Conservation (phyloP, 1,140 invertebrate species). For the Diorhabda elongata region DNA sequence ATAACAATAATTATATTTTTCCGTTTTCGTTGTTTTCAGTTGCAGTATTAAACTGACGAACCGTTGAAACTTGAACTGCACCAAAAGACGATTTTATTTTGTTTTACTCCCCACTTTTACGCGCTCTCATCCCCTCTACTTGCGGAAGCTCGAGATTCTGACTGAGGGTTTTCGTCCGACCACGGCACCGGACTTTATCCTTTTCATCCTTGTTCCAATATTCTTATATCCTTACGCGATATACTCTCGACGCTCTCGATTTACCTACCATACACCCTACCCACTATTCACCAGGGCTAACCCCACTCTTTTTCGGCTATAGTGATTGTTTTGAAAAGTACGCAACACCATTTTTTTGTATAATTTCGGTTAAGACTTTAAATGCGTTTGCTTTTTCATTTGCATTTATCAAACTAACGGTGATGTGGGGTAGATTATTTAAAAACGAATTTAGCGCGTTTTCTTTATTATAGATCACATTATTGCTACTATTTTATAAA, state of each 20-base stretch:
- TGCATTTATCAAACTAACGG: too few species aligned
- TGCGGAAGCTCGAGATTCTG: constrained; percentile 20
- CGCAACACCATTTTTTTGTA: not conserved
- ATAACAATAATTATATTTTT: not conserved
- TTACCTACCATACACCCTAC: not conserved
- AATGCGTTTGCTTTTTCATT: not conserved
- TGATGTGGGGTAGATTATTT: too few species aligned
- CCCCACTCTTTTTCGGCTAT: not conserved
- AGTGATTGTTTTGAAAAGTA: not conserved
- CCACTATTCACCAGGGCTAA: not conserved
- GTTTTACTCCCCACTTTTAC: constrained; percentile 36
- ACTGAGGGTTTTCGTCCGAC: not conserved
- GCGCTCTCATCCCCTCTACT: constrained; percentile 27
- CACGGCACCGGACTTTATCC: not conserved
- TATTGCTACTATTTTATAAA: too few species aligned
- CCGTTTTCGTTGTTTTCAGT: not conserved
- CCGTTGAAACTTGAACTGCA: constrained; percentile 35
- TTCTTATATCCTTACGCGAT: constrained; percentile 5
- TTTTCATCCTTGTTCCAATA: constrained; percentile 12
- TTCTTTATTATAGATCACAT: too few species aligned
- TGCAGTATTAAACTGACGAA: constrained; percentile 25
- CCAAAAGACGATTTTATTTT: constrained; percentile 39
- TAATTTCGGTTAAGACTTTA: not conserved
- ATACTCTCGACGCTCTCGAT: not conserved
- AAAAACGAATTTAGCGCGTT: too few species aligned